Base-by-base conservation (phyloP, 2,113 vertebrate genomes). In the Nansenia antarctica region DNA sequence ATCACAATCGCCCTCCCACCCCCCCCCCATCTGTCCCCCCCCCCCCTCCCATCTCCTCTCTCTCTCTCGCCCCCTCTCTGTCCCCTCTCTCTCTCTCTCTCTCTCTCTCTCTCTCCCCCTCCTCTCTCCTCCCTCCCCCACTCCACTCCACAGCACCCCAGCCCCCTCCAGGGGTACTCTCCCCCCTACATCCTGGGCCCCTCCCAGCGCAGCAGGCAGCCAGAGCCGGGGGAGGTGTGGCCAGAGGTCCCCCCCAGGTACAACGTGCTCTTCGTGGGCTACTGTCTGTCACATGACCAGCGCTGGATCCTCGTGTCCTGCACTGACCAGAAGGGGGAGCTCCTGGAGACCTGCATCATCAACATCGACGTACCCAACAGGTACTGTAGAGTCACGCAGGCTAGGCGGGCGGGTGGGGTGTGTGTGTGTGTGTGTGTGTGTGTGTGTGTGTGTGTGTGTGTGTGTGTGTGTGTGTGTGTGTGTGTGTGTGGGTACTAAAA, bases 301-400 rank as follows among this genome's bases (percentile, higher is more conserved):
- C 96, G 96, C 62, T 99, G 97, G 96, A 94, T 99, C 53, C 89
- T 99, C 83, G 97, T 95, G 6, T 98, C 96, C 82, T 99, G 97
- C 86, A 99, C 97, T 0, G 97, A 99, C 87, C 95, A 98, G 85
- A 94, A 98, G 1, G 97, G 97, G 42, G 97, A 98, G 74, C 82
- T 99, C 47, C 12, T 98, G 74, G 97, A 99, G 82, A 98, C 96
- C 63, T 95, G 94, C 82, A 89, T 98, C 27, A 95, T 99, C 77
- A 98, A 99, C 82, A 94, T 99, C 1, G 95, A 98, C 73, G 91
- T 98, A 69, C 96, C 96, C 54, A 98, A 94, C 93, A 96, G 96
- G 95, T 98, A 87, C 74, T 20, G n/a, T 20, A n/a, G 18, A 49
- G 8, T n/a, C 45, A 49, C 2, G 6, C 45, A 47, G 6, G 7